Percentiles rank a stretch among this genome's conserved stretches.
Evolutionary conservation across 2,113 vertebrate genomes (phyloP).

Genomic region (Lepidothrix coronata): DNA sequence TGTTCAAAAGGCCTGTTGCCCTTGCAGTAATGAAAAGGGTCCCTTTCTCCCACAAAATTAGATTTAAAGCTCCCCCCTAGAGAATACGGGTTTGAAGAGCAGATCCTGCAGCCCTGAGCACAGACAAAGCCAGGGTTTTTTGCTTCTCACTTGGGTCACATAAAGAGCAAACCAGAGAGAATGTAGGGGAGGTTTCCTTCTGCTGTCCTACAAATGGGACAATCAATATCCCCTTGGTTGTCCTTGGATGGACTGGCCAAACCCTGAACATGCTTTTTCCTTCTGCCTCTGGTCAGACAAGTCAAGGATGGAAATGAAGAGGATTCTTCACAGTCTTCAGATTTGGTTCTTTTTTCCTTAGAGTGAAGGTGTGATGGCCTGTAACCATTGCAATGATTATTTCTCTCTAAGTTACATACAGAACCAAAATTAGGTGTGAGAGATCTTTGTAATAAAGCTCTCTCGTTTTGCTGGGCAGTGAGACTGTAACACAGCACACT

Average conservation of each 20-base stretch:
- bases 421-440: not conserved
- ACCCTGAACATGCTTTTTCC: not conserved
- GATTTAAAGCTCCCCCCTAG: not conserved
- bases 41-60: not conserved
- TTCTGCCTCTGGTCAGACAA: not conserved
- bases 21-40: not conserved
- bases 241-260: not conserved
- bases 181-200: not conserved
- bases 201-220: not conserved
- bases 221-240: not conserved
- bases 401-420: not conserved
- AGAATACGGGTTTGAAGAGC: not conserved
- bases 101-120: not conserved
- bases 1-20: not conserved
- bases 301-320: not conserved
- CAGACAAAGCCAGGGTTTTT: not conserved
- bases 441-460: not conserved
- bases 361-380: not conserved
- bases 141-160: not conserved
- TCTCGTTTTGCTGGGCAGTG: not conserved
- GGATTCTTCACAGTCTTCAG: not conserved
- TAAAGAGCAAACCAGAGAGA: not conserved
- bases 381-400: not conserved
- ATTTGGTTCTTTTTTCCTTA: not conserved
- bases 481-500: accelerated